A percentile compares a stretch with the other conserved stretches of the same genome.
These are phyloP conservation scores for Enteromius trimaculatus DNA, from an alignment of 2,797 vertebrate genomes.

Conservation along the genomic window DNA sequence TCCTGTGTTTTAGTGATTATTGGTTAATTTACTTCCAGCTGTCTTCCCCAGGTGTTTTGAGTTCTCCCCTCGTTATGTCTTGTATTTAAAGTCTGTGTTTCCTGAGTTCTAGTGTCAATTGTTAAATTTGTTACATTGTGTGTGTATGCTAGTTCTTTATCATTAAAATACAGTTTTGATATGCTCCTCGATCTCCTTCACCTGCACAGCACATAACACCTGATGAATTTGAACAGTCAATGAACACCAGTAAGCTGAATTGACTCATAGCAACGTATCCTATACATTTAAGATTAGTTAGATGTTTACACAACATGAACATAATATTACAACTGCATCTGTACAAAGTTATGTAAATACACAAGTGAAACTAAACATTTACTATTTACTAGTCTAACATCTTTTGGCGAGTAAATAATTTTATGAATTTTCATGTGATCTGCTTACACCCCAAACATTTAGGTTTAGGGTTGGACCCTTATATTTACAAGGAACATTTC, in stretches of 20 bases:
- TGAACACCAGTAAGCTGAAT: background rate
- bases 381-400: background rate
- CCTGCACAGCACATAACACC: too few species aligned
- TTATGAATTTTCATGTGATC: background rate
- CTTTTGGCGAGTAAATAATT: background rate
- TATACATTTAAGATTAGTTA: background rate
- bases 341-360: background rate
- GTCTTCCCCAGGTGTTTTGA: too few species aligned
- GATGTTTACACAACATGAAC: background rate
- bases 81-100: too few species aligned
- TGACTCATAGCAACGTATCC: background rate
- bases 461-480: background rate
- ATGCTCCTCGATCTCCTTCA: too few species aligned
- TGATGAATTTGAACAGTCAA: background rate
- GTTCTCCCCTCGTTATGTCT: too few species aligned
- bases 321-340: background rate
- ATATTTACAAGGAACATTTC: background rate
- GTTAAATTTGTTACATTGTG: too few species aligned
- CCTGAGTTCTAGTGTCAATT: too few species aligned
- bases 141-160: too few species aligned
- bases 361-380: background rate
- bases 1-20: too few species aligned
- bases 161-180: too few species aligned
- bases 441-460: background rate
- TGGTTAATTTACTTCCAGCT: too few species aligned